Base-by-base conservation (phyloP, 2,797 vertebrate species). In the Sciaenops ocellatus region DNA sequence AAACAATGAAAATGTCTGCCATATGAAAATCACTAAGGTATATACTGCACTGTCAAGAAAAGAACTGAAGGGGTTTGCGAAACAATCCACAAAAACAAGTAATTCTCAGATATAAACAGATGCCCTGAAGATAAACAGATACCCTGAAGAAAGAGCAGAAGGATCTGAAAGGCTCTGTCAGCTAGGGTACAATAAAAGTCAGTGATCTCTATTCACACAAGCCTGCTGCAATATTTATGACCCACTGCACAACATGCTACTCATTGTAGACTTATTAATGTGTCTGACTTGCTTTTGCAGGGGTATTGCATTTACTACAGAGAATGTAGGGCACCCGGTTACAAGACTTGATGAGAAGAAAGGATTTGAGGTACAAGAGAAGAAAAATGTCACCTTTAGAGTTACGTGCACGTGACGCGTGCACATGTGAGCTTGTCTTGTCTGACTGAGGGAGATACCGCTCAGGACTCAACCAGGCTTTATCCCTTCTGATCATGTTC, bases 401-500 rank as follows among this genome's bases (percentile, higher is more conserved):
- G 78, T 71, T 51, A 4, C 3, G 67, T 72, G 76, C 72, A 44
- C 15, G 73, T 70, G 83, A 38, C 1, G 11, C 16, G 55, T 61
- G 56, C 42, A 68, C 78, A 15, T 57, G 66, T 34, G 75, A 72
- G 74, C 69, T 24, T 15, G 56, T 61, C 78, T 80, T 73, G 79
- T 82, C 88, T 87, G 87, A 89, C 85, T 72, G 80, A 79, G 73
- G 66, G 66, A 90, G 90, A 91, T 89, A 88, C 52, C 20, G 67
- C 70, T 60, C 15, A 87, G 80, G 60, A 71, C 87, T 89, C 72
- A 4, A 71, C 55, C 79, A 12, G 34, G 73, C 87, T 86, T 92
- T 89, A 93, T 93, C 89, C 86, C 76, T 69, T 89, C 80, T 87
- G 86, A 94, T 93, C 88, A 66, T 88, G 89, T 85, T 92, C 86